Base-by-base conservation (phyloP, 2,797 vertebrate species). In the Euthynnus affinis region DNA sequence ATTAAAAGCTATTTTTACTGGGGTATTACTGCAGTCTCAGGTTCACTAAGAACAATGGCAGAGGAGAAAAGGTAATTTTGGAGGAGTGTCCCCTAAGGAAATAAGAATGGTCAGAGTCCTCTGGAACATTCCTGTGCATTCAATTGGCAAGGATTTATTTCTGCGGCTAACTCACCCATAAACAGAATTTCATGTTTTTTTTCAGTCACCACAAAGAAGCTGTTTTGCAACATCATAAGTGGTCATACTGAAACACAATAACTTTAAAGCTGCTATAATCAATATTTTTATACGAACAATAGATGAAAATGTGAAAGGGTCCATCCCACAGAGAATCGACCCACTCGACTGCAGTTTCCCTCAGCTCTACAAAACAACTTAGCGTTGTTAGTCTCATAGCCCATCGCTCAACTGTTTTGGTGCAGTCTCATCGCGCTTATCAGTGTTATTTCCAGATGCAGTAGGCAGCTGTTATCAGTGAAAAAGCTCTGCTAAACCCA, bases 1-100 rank as follows among this genome's bases (percentile, higher is more conserved):
- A 92, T 94, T 94, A 89, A 88, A 90, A 78, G 87, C 80, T 91
- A 87, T 94, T 93, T 94, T 90, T 92, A 84, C 82, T 44, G 69
- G 84, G 81, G 85, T 79, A 78, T 90, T 89, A 83, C 76, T 23
- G 70, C 51, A 74, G 79, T 90, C 83, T 94, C 89, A 77, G 81
- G 87, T 94, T 95, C 55, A 2, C 71, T 69, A 71, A 69, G 84
- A 93, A 94, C 91, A 91, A 90, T 89, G 88, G 86, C 18, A 14
- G 71, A 80, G 79, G 75, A 91, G 82, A 91, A 91, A 84, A 83
- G 80, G 87, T 89, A 67, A 90, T 92, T 92, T 87, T 81, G 82
- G 85, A 87, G 84, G 73, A 74, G 76, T 74, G 71, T 87, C 5
- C 77, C 59, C 74, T 55, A 2, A 58, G 58, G 80, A 83, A 71